Evolutionary conservation across 1,140 invertebrate species (phyloP).

Genomic region (Glomeris maerens): DNA sequence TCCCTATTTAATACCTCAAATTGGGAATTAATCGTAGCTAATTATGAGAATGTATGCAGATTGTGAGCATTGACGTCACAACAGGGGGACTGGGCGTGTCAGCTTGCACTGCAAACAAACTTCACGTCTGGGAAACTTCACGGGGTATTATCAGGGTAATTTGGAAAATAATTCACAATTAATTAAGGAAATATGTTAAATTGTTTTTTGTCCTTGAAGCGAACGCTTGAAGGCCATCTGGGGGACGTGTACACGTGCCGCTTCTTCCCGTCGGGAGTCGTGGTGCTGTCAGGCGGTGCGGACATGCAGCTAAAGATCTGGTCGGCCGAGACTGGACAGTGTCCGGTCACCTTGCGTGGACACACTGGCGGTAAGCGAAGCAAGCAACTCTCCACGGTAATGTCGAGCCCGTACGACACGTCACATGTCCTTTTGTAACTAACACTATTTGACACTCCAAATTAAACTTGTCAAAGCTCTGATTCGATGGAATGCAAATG

Average conservation of each 20-base stretch:
- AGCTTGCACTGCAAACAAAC: slow-evolving; percentile 40
- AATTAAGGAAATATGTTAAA: background rate
- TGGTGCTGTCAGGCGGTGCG: slow-evolving; percentile 48
- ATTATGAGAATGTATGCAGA: slow-evolving; percentile 22
- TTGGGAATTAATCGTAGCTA: background rate
- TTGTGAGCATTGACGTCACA: slow-evolving; percentile 40
- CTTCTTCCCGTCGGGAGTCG: slow-evolving; percentile 56
- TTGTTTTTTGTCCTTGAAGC: slow-evolving; percentile 25
- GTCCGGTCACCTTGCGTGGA: slow-evolving; percentile 48
- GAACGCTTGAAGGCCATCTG: slow-evolving; percentile 47
- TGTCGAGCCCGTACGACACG: no score
- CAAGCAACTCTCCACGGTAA: background rate
- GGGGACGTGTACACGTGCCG: slow-evolving; percentile 51
- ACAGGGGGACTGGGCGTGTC: slow-evolving; percentile 45
- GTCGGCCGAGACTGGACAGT: slow-evolving; percentile 49
- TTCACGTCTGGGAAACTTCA: slow-evolving; percentile 47
- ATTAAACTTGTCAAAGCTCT: no score
- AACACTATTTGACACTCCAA: no score
- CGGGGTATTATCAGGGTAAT: slow-evolving; percentile 39
- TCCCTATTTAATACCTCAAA: slow-evolving; percentile 1
- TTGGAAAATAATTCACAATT: slow-evolving; percentile 7
- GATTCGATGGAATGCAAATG: no score
- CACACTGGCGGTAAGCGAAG: slow-evolving; percentile 37
- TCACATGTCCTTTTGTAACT: no score
- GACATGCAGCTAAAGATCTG: slow-evolving; percentile 55